Conservation (phyloP, 35 echinoderm and acorn worm species). For the Apostichopus japonicus region DNA sequence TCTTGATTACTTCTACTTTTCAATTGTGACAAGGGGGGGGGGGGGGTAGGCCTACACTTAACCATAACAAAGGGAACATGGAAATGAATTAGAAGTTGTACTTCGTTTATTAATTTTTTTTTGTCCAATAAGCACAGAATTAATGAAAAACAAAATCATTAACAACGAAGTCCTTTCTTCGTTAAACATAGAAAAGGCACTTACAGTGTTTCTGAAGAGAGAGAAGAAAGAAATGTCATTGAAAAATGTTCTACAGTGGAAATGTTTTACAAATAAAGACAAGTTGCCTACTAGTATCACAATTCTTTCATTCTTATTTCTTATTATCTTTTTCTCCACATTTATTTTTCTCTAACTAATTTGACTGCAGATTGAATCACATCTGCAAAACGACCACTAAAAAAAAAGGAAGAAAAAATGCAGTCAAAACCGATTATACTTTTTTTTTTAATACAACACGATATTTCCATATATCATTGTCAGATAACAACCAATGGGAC, state of each 20-base stretch:
- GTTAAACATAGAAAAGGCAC: conserved; percentile 29
- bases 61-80: neutral
- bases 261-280: neutral
- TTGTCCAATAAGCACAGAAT: neutral
- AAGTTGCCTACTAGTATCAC: neutral
- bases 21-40: too few relatives aligned
- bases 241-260: conserved; percentile 1
- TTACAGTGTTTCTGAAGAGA: conserved; percentile 32
- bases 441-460: too few relatives aligned
- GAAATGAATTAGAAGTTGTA: neutral
- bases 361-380: neutral
- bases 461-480: too few relatives aligned
- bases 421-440: too few relatives aligned
- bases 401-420: neutral
- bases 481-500: too few relatives aligned
- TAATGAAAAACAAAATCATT: conserved; percentile 8
- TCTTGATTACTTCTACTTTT: too few relatives aligned
- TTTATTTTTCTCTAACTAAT: neutral
- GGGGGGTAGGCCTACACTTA: neutral
- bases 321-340: neutral
- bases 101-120: conserved; percentile 12
- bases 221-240: neutral
- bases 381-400: neutral
- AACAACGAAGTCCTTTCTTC: conserved; percentile 44
- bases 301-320: neutral